A percentile compares a stretch with the other conserved stretches of the same genome.
phyloP scores from a whole-genome alignment of 2,113 vertebrate genomes.

The Porphyrio hochstetteri region DNA sequence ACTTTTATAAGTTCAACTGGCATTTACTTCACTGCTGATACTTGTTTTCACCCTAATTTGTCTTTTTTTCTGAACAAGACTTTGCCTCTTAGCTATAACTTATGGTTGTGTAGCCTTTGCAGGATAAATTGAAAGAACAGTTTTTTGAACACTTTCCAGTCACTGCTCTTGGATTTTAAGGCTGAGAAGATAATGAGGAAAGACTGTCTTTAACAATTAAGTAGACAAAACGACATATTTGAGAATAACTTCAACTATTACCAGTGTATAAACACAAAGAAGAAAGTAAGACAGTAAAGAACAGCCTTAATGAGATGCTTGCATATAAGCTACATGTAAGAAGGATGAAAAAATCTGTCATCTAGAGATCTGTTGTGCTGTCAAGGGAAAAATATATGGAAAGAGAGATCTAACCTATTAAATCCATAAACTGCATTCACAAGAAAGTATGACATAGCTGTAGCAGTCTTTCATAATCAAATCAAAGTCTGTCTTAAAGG shows the following conservation, averaged over 20 bases:
- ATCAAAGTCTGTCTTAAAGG: neutral
- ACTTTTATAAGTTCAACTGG: conserved; percentile 3
- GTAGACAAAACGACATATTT: neutral
- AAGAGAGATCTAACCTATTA: neutral
- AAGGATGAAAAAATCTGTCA: neutral
- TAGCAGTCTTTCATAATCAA: neutral
- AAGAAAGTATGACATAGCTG: neutral
- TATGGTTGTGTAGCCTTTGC: neutral
- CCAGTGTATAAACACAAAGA: neutral
- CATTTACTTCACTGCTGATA: conserved; percentile 10
- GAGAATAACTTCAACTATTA: neutral
- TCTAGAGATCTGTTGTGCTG: neutral
- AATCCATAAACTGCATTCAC: neutral
- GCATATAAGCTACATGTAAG: neutral
- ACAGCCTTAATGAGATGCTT: neutral
- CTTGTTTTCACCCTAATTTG: conserved; percentile 25
- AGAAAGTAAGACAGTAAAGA: neutral
- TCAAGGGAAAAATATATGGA: neutral
- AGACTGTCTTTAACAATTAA: conserved; percentile 28
- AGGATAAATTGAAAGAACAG: neutral
- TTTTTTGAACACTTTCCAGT: conserved; percentile 31
- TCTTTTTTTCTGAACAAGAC: neutral
- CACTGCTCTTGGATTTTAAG: conserved; percentile 1
- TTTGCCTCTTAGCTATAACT: conserved; percentile 25
- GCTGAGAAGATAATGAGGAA: conserved; percentile 26